A percentile compares a stretch with the other conserved stretches of the same genome.
These are phyloP conservation scores for Parapristionchus giblindavisi DNA, from an alignment of 2,888 invertebrate species.

Conservation along the genomic window DNA sequence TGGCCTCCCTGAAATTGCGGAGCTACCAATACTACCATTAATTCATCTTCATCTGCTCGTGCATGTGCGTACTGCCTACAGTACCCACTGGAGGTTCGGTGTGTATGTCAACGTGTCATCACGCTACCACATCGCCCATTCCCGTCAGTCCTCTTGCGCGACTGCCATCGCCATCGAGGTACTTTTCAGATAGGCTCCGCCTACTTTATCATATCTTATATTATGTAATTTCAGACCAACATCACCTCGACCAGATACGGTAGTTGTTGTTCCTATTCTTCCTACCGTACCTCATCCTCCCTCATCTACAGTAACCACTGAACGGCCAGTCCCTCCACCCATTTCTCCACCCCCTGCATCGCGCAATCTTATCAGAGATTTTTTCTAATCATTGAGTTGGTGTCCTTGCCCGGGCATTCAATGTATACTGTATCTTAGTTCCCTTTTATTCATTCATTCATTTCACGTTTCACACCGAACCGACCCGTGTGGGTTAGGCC, in stretches of 20 bases:
- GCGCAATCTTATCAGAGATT: conserved; percentile 36
- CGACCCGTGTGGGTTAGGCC: no score
- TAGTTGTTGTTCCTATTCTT: background rate
- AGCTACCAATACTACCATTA: no score
- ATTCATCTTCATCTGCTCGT: no score
- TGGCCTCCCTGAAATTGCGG: no score
- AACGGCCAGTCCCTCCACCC: conserved; percentile 20
- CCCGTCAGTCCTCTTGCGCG: conserved; percentile 36
- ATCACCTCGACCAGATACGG: conserved; percentile 27
- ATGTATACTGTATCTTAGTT: background rate
- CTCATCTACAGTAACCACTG: background rate
- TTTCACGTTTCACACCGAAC: background rate
- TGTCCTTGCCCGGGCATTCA: background rate
- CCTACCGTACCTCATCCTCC: background rate
- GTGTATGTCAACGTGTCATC: no score
- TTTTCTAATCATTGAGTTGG: conserved; percentile 29
- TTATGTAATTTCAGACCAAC: conserved; percentile 1
- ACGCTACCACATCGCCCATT: conserved; percentile 37
- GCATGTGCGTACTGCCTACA: no score
- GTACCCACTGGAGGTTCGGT: no score
- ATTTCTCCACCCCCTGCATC: conserved; percentile 31
- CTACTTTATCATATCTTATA: background rate
- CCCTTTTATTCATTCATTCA: background rate
- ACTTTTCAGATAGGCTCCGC: background rate
- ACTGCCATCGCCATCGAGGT: background rate